Evolutionary conservation across 2,797 vertebrate species (phyloP).

Genomic region (Rhincodon typus): DNA sequence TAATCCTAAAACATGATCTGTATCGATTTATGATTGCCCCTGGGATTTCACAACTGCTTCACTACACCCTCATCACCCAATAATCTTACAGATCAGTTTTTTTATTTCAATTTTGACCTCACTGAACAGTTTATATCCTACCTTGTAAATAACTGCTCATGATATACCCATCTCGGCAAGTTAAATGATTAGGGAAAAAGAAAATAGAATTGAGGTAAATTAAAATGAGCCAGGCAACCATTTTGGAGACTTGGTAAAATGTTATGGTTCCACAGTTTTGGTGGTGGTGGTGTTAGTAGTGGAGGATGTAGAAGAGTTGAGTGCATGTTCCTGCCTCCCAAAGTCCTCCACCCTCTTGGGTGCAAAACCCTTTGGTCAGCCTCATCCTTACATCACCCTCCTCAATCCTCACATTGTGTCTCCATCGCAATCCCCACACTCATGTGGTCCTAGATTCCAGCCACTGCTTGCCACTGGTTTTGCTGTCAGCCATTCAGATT

Average conservation of each 20-base stretch:
- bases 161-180: not conserved
- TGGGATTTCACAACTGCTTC: conserved; percentile 1
- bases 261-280: not conserved
- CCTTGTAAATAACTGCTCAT: not conserved
- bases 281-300: no score
- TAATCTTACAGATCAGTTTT: not conserved
- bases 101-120: no score
- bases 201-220: not conserved
- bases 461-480: no score
- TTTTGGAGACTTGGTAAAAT: not conserved
- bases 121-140: not conserved
- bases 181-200: not conserved
- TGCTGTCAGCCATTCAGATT: no score
- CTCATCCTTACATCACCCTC: no score
- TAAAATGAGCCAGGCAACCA: not conserved
- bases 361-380: no score
- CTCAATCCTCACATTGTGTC: no score
- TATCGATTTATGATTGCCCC: not conserved
- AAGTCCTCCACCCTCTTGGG: no score
- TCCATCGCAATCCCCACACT: no score
- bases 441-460: no score
- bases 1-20: conserved; percentile 25
- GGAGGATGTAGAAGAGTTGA: no score
- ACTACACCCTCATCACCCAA: not conserved
- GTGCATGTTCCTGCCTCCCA: no score